A percentile compares a stretch with the other conserved stretches of the same genome.
Conservation (phyloP, 2,797 vertebrate species). For the Anisognathus igniventris region DNA sequence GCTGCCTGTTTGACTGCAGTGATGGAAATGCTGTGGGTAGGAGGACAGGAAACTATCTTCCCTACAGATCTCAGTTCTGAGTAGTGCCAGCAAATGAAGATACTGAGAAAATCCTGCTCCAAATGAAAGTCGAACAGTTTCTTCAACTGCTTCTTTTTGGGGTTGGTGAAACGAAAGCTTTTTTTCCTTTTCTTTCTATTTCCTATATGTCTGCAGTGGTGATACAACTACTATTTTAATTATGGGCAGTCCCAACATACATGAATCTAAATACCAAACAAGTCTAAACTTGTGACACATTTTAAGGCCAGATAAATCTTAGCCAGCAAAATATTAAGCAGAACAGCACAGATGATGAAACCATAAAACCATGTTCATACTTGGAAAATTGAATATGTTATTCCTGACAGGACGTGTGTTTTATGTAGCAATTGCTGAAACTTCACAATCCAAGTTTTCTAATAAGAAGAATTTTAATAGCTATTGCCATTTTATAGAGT, state of each 20-base stretch:
- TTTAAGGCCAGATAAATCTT: background rate
- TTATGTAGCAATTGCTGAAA: background rate
- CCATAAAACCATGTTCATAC: background rate
- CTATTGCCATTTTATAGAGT: background rate
- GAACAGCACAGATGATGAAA: background rate
- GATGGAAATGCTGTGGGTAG: background rate
- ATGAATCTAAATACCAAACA: background rate
- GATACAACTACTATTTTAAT: background rate
- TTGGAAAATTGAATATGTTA: background rate
- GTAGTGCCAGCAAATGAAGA: background rate
- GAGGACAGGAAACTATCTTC: background rate
- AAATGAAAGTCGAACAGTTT: background rate
- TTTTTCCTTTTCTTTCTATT: background rate
- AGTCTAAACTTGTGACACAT: background rate
- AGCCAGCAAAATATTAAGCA: background rate
- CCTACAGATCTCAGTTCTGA: background rate
- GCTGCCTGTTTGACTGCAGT: background rate
- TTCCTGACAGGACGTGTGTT: background rate
- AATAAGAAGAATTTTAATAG: background rate
- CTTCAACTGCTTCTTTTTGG: background rate
- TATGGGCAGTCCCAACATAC: background rate
- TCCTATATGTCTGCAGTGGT: background rate
- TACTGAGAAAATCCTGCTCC: background rate
- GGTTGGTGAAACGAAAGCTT: background rate
- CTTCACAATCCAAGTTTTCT: background rate